phyloP scores from a whole-genome alignment of 2,888 invertebrate genomes.

The Trissolcus brochymenae region DNA sequence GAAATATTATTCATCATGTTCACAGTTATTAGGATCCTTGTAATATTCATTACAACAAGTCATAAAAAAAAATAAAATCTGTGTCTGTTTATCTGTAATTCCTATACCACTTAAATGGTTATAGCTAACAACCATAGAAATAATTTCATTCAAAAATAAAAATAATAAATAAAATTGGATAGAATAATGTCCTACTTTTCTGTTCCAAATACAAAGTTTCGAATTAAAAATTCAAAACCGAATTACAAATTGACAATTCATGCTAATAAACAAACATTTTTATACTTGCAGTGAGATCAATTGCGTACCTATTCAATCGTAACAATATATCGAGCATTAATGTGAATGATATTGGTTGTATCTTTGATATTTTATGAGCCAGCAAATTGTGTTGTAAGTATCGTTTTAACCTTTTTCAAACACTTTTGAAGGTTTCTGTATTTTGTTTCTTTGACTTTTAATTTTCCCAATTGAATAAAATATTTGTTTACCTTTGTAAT shows the following conservation, averaged over 20 bases:
- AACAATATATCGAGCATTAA: conserved; percentile 3
- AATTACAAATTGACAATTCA: no score
- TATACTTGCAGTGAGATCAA: not conserved
- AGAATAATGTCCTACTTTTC: no score
- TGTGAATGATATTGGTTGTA: not conserved
- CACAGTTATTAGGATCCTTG: not conserved
- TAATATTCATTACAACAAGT: conserved; percentile 3
- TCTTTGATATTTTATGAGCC: not conserved
- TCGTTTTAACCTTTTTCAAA: not conserved
- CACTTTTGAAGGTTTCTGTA: not conserved
- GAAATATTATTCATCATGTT: not conserved
- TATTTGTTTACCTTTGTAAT: no score
- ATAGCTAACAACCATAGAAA: no score
- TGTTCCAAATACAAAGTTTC: not conserved
- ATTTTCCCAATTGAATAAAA: no score
- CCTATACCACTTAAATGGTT: no score
- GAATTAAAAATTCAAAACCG: not conserved
- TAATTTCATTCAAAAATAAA: no score
- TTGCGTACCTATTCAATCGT: not conserved
- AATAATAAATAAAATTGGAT: no score
- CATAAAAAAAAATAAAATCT: not conserved
- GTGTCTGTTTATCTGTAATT: no score
- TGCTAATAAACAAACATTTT: not conserved
- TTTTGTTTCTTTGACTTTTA: no score
- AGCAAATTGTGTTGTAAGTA: not conserved